Evolutionary conservation across 2,888 invertebrate species (phyloP).

Genomic region (Spisula solida): DNA sequence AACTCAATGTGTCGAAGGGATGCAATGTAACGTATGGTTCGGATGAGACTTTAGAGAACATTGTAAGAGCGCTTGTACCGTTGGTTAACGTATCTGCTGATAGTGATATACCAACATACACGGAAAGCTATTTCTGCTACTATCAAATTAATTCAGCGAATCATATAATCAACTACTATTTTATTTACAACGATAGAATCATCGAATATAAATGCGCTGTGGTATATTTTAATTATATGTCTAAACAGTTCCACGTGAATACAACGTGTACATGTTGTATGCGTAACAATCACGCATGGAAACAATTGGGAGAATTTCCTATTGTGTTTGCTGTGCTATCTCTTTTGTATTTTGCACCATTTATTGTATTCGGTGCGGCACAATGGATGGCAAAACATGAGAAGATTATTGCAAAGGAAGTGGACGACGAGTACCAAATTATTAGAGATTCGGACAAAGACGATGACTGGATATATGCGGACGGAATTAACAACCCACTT

Average conservation of each 20-base stretch:
- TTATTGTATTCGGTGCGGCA: conserved; percentile 38
- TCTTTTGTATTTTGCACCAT: conserved; percentile 49
- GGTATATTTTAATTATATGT: background rate
- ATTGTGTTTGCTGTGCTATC: conserved; percentile 49
- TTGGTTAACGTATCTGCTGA: conserved; percentile 19
- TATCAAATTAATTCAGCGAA: conserved; percentile 4
- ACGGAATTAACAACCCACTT: conserved; percentile 31
- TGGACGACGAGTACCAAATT: background rate
- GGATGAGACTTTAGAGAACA: conserved; percentile 25
- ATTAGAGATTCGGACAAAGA: background rate
- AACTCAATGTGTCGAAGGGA: conserved; percentile 11
- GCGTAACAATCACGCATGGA: background rate
- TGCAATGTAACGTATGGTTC: conserved; percentile 49
- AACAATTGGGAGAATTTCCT: background rate
- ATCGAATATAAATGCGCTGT: conserved; percentile 54
- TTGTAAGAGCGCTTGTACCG: conserved; percentile 33
- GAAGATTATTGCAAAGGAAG: conserved; percentile 1
- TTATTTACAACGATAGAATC: conserved; percentile 43
- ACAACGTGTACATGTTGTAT: background rate
- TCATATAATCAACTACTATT: conserved; percentile 29
- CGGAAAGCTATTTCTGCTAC: conserved; percentile 57
- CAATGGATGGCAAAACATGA: conserved; percentile 44
- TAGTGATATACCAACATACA: conserved; percentile 9
- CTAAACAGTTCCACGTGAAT: background rate
- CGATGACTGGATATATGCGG: conserved; percentile 15